phyloP scores from a whole-genome alignment of 2,888 invertebrate genomes.

The Zygaena filipendulae region DNA sequence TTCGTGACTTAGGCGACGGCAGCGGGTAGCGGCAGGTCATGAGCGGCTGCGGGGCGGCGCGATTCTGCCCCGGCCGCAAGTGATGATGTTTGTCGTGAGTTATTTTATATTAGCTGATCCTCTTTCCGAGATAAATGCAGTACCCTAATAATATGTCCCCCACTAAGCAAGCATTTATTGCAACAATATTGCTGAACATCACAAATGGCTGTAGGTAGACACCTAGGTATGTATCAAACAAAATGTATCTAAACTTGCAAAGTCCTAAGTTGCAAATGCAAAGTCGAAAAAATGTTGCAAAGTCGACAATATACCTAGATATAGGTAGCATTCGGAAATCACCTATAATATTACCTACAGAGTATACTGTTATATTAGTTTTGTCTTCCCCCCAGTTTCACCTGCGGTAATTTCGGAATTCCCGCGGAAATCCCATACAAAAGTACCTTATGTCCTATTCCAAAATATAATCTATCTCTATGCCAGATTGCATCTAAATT shows the following conservation, averaged over 20 bases:
- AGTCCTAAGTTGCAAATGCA: no score
- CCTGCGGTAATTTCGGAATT: not conserved
- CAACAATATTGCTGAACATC: no score
- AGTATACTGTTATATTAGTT: no score
- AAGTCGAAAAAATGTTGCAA: no score
- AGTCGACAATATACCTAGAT: no score
- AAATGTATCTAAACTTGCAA: not conserved
- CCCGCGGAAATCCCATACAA: not conserved
- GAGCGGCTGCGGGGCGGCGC: constrained; percentile 44
- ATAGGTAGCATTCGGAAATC: no score
- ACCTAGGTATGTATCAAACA: no score
- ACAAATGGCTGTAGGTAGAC: not conserved
- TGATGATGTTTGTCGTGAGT: constrained; percentile 58
- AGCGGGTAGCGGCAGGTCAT: constrained; percentile 40
- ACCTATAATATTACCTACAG: no score
- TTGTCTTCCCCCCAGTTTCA: not conserved
- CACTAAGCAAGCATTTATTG: no score
- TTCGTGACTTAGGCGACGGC: constrained; percentile 35
- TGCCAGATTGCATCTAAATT: not conserved
- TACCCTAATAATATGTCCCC: no score
- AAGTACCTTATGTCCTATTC: not conserved
- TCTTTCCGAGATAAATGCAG: no score
- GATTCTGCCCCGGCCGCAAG: constrained; percentile 35
- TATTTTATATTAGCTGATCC: no score
- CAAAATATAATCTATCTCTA: not conserved